Evolutionary conservation across 2,797 vertebrate species (phyloP).

Genomic region (Triplophysa yarkandensis): DNA sequence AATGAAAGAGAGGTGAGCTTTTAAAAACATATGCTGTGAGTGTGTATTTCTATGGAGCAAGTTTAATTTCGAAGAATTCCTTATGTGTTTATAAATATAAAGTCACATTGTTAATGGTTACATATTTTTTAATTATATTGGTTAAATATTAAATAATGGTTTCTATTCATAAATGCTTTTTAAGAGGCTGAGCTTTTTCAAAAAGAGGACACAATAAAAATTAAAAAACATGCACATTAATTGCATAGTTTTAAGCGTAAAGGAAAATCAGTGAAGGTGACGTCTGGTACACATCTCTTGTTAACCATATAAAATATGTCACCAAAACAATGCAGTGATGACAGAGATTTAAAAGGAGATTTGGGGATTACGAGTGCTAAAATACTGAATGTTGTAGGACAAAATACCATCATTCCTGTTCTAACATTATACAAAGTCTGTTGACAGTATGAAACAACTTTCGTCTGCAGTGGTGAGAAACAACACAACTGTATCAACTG

Average conservation of each 20-base stretch:
- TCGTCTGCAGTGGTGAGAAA: neutral
- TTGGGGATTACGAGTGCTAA: neutral
- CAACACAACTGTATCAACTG: neutral
- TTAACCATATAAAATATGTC: neutral
- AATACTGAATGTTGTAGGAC: constrained; percentile 1
- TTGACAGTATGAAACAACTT: neutral
- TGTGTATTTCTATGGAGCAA: neutral
- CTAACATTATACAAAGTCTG: neutral
- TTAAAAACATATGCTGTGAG: neutral
- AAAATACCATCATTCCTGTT: neutral
- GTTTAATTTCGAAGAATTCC: neutral
- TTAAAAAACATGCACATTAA: too few relatives aligned
- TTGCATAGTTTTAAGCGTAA: neutral
- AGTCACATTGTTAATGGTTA: too few relatives aligned
- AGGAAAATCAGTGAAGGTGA: neutral
- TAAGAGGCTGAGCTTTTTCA: too few relatives aligned
- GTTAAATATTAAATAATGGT: too few relatives aligned
- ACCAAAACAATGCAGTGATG: neutral
- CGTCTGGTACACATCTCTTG: neutral
- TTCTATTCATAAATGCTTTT: too few relatives aligned
- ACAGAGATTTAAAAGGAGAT: neutral
- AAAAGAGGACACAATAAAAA: too few relatives aligned
- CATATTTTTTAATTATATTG: too few relatives aligned
- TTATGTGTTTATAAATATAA: too few relatives aligned
- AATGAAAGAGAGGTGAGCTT: constrained; percentile 52